Evolutionary conservation across 2,888 invertebrate species (phyloP), one percentile per base, ranked within the genome.

Genomic region (Philopedon plagiatum): DNA sequence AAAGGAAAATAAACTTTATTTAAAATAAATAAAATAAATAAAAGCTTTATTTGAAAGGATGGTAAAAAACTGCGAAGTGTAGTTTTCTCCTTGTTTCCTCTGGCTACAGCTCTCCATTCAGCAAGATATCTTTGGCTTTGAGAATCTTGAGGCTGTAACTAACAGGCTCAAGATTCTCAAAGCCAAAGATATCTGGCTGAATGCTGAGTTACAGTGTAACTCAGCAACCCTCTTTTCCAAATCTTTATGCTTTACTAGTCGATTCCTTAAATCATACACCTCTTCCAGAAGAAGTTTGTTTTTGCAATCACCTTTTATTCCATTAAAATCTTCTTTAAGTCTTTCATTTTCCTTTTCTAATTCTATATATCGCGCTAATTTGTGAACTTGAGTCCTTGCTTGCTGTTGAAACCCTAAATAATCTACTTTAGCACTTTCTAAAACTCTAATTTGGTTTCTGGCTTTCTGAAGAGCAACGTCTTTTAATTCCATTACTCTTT

Each of bases 281-380:
- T 94, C 94, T 81, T 94, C 94, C 18, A 94, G 80, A 58, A 94
- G 79, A 67, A 94, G 81, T 79, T 93, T 94, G 78, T 93, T 92
- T 58, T 90, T 90, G 0, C 93, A 87, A 0, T 90, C 87, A 62
- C 92, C 91, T 4, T 91, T 90, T 0, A 94, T 82, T 0, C 90
- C 87, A 4, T 87, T 85, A 76, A 92, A 92, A 13, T 90, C 90
- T 8, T 90, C 89, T 15, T 89, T 90, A 1, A 94, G 86, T 0
- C 88, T 85, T 5, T 85, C 83, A 18, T 93, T 87, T 81, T 94
- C 94, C 71, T 90, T 90, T 77, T 94, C 93, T 68, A 94, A 81
- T 1, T 92, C 91, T 0, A 89, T 89, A 85, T 91, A 89, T 57
- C 89, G 88, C 2, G 87, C 82, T 18, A 93, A 82, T n/a, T 85